A percentile compares a stretch with the other conserved stretches of the same genome.
phyloP scores from a whole-genome alignment of 64 coral and sea anemone species.

The Montipora efflorescens region DNA sequence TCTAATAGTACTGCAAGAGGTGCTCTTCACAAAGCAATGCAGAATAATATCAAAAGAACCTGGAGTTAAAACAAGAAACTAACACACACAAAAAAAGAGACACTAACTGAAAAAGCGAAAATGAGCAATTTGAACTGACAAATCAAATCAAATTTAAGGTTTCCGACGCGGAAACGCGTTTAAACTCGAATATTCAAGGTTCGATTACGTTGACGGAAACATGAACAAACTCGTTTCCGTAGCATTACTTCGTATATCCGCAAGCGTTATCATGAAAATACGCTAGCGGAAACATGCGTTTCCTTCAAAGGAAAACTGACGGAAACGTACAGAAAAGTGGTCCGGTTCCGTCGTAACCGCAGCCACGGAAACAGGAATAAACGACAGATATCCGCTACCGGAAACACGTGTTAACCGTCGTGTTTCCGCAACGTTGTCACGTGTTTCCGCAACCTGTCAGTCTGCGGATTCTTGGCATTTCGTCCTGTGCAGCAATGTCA shows the following conservation, averaged over 20 bases:
- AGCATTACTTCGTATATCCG: background rate
- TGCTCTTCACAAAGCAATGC: too few species aligned
- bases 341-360: slow-evolving; percentile 5
- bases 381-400: background rate
- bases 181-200: background rate
- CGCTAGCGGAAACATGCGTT: background rate
- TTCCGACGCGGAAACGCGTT: background rate
- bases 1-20: too few species aligned
- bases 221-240: background rate
- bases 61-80: too few species aligned
- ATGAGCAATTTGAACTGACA: too few species aligned
- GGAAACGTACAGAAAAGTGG: slow-evolving; percentile 16
- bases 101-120: too few species aligned
- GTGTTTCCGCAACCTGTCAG: background rate
- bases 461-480: background rate
- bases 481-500: too few species aligned
- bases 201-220: background rate
- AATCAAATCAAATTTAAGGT: background rate
- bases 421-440: background rate
- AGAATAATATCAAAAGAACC: too few species aligned
- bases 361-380: slow-evolving; percentile 14
- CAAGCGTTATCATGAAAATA: background rate
- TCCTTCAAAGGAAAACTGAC: background rate
- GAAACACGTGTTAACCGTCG: background rate
- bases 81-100: too few species aligned